Evolutionary conservation across 2,888 invertebrate genomes (phyloP).

Genomic region (Steromphala cineraria): DNA sequence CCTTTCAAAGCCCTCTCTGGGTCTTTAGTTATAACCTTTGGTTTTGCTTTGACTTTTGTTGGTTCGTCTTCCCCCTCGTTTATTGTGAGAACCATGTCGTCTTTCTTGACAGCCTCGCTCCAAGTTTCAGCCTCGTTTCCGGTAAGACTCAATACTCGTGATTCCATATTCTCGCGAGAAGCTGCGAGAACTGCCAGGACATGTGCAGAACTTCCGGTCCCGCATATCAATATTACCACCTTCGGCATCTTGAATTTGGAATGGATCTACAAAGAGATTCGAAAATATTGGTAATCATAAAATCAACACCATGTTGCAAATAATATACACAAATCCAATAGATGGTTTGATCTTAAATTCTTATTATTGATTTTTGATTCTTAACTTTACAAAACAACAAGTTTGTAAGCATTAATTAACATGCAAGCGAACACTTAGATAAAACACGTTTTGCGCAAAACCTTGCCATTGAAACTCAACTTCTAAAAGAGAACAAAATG

Average conservation of each 20-base stretch:
- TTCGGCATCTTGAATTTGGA: neutral
- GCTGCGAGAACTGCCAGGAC: slow-evolving; percentile 50
- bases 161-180: slow-evolving; percentile 40
- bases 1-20: slow-evolving; percentile 50
- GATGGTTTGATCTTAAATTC: too few species aligned
- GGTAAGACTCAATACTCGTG: slow-evolving; percentile 48
- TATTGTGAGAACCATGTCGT: slow-evolving; percentile 35
- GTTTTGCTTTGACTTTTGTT: slow-evolving; percentile 40
- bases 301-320: too few species aligned
- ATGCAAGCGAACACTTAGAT: too few species aligned
- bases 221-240: slow-evolving; percentile 40
- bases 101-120: slow-evolving; percentile 34
- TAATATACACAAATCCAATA: too few species aligned
- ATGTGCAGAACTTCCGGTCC: slow-evolving; percentile 62
- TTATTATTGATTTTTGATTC: too few species aligned
- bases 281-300: too few species aligned
- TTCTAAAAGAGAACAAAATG: too few species aligned
- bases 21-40: slow-evolving; percentile 56
- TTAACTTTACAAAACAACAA: too few species aligned
- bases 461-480: too few species aligned
- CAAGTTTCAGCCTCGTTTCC: slow-evolving; percentile 56
- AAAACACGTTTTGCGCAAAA: too few species aligned
- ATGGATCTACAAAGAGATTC: too few species aligned
- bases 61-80: slow-evolving; percentile 26
- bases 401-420: too few species aligned